phyloP scores from a whole-genome alignment of 2,888 invertebrate genomes.

The Xylota sylvarum region DNA sequence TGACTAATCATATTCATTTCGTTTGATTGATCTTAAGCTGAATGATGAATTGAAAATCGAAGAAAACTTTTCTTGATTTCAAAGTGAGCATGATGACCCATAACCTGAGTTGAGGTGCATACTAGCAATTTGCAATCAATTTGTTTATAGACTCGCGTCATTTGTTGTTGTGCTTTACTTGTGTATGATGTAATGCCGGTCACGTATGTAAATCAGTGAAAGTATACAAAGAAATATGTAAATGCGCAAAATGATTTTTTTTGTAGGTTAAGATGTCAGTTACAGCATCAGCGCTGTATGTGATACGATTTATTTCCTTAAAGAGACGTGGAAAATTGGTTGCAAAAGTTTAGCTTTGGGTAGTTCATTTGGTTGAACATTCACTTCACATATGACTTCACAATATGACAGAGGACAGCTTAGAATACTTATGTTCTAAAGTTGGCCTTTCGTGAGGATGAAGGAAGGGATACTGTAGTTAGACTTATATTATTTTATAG shows the following conservation, averaged over 20 bases:
- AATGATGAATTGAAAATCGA: not conserved
- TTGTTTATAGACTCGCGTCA: constrained; percentile 35
- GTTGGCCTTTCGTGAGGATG: too few species aligned
- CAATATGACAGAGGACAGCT: too few species aligned
- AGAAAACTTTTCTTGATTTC: not conserved
- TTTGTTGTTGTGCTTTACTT: constrained; percentile 6
- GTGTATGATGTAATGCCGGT: constrained; percentile 27
- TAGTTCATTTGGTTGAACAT: too few species aligned
- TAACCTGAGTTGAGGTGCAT: constrained; percentile 11
- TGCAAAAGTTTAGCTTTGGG: too few species aligned
- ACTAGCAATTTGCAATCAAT: constrained; percentile 14
- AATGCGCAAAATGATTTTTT: constrained; percentile 12
- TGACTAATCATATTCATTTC: not conserved
- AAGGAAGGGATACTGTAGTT: too few species aligned
- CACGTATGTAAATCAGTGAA: constrained; percentile 1
- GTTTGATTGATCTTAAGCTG: not conserved
- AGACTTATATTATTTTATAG: too few species aligned
- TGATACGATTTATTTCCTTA: constrained; percentile 14
- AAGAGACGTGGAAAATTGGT: not conserved
- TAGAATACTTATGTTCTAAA: too few species aligned
- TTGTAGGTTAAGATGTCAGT: constrained; percentile 11
- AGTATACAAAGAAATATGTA: constrained; percentile 11
- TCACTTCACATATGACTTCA: too few species aligned
- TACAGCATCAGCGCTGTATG: constrained; percentile 13
- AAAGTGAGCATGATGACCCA: not conserved